These are phyloP conservation scores for Sylvicola cinctus DNA, from an alignment of 2,888 invertebrate genomes.

Conservation along the genomic window DNA sequence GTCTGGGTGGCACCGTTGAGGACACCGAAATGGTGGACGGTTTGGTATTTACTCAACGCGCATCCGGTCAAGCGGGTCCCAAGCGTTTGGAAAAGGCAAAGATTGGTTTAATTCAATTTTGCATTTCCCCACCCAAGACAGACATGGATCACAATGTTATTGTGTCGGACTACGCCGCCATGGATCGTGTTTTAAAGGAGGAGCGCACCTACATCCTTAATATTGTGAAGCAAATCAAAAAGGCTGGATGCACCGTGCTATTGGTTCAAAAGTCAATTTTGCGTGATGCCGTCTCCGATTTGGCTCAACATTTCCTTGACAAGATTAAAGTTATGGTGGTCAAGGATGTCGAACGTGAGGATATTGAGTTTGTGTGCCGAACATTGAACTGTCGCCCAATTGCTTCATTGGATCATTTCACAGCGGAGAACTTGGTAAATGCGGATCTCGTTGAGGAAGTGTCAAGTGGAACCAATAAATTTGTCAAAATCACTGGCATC, in stretches of 20 bases:
- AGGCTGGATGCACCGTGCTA: constrained; percentile 92
- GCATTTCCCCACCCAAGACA: constrained; percentile 98
- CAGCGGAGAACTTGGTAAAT: constrained; percentile 70
- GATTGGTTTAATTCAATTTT: constrained; percentile 97
- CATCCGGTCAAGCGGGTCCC: constrained; percentile 79
- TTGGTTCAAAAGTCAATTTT: constrained; percentile 66
- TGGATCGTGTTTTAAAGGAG: constrained; percentile 96
- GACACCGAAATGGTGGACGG: constrained; percentile 92
- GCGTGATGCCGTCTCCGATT: constrained; percentile 86
- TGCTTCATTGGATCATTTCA: constrained; percentile 95
- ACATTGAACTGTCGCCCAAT: constrained; percentile 86
- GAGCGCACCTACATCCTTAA: constrained; percentile 95
- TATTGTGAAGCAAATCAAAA: constrained; percentile 97
- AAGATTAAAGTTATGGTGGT: constrained; percentile 98
- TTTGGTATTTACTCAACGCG: constrained; percentile 80
- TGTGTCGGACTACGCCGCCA: constrained; percentile 97
- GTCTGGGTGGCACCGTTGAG: constrained; percentile 92
- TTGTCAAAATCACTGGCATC: constrained; percentile 84
- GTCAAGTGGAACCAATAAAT: constrained; percentile 67
- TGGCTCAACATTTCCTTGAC: constrained; percentile 93
- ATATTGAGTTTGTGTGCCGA: constrained; percentile 94
- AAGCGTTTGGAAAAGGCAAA: constrained; percentile 92
- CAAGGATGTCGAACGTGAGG: constrained; percentile 94
- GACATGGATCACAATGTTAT: constrained; percentile 95
- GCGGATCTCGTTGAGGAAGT: constrained; percentile 93